These are phyloP conservation scores for Aleadryas rufinucha DNA, from an alignment of 2,113 vertebrate species.

Conservation along the genomic window DNA sequence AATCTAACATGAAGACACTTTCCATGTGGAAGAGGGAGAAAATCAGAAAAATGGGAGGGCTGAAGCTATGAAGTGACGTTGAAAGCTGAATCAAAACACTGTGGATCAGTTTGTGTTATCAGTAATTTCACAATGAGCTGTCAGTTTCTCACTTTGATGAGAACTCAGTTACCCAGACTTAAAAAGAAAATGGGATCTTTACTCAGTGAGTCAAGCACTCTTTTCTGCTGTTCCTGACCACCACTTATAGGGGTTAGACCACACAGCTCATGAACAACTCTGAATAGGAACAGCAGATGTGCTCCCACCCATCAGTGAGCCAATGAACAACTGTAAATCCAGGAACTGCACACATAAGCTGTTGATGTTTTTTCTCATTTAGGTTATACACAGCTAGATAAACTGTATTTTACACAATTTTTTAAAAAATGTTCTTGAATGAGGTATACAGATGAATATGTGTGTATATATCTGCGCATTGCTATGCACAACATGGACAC, in stretches of 20 bases:
- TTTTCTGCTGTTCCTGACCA: slow-evolving; percentile 1
- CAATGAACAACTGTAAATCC: not conserved
- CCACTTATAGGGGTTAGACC: not conserved
- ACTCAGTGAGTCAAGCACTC: not conserved
- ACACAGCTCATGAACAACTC: not conserved
- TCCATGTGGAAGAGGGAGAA: not conserved
- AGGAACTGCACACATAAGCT: not conserved
- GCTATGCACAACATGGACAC: not conserved
- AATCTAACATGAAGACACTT: not conserved
- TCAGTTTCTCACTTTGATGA: not conserved
- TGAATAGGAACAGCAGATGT: not conserved
- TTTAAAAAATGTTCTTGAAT: not conserved
- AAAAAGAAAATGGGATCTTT: not conserved
- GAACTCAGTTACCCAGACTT: not conserved
- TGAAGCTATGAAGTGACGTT: not conserved
- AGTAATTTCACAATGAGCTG: not conserved
- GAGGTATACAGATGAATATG: not conserved
- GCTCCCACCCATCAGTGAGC: not conserved
- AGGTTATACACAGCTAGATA: not conserved
- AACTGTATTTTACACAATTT: not conserved
- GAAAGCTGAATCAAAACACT: not conserved
- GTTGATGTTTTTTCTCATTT: not conserved
- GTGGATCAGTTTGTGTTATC: not conserved
- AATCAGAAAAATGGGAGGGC: not conserved
- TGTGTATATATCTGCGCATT: not conserved